These are phyloP conservation scores for Pipistrellus kuhlii DNA, from an alignment of 2,797 vertebrate species.

Conservation along the genomic window DNA sequence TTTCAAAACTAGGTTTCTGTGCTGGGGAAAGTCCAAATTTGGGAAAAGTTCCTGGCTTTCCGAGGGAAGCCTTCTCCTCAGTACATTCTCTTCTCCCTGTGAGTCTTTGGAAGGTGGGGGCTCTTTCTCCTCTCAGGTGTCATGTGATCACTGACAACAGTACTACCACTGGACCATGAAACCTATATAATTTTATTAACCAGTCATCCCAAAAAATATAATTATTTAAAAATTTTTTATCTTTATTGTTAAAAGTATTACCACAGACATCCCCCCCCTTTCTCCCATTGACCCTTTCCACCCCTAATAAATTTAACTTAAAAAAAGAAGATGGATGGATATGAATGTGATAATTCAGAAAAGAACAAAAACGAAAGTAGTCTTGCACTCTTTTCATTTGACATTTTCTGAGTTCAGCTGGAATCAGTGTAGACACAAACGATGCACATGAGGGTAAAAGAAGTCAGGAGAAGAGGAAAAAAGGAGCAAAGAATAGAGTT, in stretches of 20 bases:
- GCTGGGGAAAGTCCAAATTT: not conserved
- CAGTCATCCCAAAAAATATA: not conserved
- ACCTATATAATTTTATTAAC: not conserved
- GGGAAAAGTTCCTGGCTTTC: not conserved
- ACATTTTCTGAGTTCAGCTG: not conserved
- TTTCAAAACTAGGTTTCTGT: conserved; percentile 28
- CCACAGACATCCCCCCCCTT: too few relatives aligned
- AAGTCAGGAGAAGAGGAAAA: conserved; percentile 19
- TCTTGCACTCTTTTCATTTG: not conserved
- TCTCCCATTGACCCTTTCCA: too few relatives aligned
- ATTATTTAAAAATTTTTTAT: not conserved
- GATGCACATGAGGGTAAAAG: not conserved
- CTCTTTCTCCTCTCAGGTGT: not conserved
- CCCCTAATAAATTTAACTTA: not conserved
- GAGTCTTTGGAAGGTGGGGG: not conserved
- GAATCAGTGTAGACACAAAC: not conserved
- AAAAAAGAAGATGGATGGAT: not conserved
- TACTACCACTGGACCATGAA: not conserved
- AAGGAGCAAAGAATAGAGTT: not conserved
- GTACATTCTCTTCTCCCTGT: not conserved
- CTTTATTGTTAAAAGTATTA: too few relatives aligned
- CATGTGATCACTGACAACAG: not conserved
- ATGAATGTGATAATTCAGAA: not conserved
- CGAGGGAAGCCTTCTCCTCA: not conserved
- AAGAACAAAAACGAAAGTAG: not conserved